Percentiles rank a stretch among this genome's conserved stretches.
Evolutionary conservation across 92 coral and sea anemone species (phyloP).

Genomic region (Epizoanthus rinbou): DNA sequence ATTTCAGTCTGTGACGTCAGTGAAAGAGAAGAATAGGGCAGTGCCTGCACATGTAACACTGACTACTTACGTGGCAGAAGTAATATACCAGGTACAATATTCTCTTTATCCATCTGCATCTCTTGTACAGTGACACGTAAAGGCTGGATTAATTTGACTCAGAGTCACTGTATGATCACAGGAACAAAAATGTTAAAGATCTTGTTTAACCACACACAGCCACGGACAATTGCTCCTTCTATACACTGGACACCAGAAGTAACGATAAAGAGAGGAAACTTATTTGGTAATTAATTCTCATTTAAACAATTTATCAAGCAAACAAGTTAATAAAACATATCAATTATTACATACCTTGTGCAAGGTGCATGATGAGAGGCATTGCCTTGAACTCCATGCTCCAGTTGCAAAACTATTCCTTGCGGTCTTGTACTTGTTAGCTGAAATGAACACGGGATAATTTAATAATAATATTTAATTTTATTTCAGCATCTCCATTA

Average conservation of each 20-base stretch:
- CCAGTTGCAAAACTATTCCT: slow-evolving; percentile 80
- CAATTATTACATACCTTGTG: slow-evolving; percentile 67
- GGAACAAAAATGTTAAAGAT: background rate
- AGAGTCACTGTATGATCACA: background rate
- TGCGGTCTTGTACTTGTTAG: slow-evolving; percentile 65
- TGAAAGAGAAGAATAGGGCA: no score
- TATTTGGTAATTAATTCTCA: background rate
- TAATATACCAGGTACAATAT: slow-evolving; percentile 70
- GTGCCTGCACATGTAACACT: no score
- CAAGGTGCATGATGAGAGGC: slow-evolving; percentile 83
- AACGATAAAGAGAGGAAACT: background rate
- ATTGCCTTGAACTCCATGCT: slow-evolving; percentile 74
- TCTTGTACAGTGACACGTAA: slow-evolving; percentile 51
- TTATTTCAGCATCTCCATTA: background rate
- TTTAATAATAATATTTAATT: background rate
- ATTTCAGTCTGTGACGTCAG: no score
- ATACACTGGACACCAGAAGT: slow-evolving; percentile 72
- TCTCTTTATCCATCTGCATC: slow-evolving; percentile 34
- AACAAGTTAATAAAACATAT: no score
- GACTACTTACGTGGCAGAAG: slow-evolving; percentile 72
- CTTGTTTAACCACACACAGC: slow-evolving; percentile 57
- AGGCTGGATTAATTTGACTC: slow-evolving; percentile 12
- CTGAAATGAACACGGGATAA: slow-evolving; percentile 44
- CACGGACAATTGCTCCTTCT: slow-evolving; percentile 73
- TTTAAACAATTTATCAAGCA: background rate